These are phyloP conservation scores for Paramisgurnus dabryanus DNA, from an alignment of 2,113 vertebrate species.

Conservation along the genomic window DNA sequence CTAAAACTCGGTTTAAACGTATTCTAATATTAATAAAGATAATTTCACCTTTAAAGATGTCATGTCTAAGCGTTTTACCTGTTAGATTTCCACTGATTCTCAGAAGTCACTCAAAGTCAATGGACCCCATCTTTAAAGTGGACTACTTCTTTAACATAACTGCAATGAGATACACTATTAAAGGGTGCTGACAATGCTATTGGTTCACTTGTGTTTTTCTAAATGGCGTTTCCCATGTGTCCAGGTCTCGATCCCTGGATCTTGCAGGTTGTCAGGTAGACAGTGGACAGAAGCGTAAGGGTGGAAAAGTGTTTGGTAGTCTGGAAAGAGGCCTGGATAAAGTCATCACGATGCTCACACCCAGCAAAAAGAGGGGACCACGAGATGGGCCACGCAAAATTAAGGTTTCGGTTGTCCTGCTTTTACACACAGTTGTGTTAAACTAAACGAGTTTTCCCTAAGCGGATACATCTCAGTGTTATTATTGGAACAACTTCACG, in stretches of 20 bases:
- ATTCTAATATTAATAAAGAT: too few relatives aligned
- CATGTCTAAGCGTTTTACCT: too few relatives aligned
- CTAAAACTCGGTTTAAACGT: too few relatives aligned
- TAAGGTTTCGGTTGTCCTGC: conserved; percentile 72
- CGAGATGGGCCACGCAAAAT: conserved; percentile 82
- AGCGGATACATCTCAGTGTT: too few relatives aligned
- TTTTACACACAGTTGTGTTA: neutral
- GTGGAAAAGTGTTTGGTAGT: conserved; percentile 86
- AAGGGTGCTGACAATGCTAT: neutral
- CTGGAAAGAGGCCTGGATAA: conserved; percentile 93
- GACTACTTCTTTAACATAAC: neutral
- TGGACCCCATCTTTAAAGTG: too few relatives aligned
- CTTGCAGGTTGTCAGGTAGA: conserved; percentile 73
- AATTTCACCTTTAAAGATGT: too few relatives aligned
- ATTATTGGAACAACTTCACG: too few relatives aligned
- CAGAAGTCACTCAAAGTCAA: too few relatives aligned
- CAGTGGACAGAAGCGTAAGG: conserved; percentile 85
- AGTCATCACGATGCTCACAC: conserved; percentile 91
- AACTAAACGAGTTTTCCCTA: too few relatives aligned
- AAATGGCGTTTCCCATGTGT: neutral
- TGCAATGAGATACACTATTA: neutral
- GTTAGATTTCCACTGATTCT: neutral
- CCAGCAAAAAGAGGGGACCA: conserved; percentile 81
- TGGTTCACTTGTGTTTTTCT: neutral
- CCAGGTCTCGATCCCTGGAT: conserved; percentile 85